Conservation (phyloP, 1,140 invertebrate genomes). For the Phenacoccus solenopsis region DNA sequence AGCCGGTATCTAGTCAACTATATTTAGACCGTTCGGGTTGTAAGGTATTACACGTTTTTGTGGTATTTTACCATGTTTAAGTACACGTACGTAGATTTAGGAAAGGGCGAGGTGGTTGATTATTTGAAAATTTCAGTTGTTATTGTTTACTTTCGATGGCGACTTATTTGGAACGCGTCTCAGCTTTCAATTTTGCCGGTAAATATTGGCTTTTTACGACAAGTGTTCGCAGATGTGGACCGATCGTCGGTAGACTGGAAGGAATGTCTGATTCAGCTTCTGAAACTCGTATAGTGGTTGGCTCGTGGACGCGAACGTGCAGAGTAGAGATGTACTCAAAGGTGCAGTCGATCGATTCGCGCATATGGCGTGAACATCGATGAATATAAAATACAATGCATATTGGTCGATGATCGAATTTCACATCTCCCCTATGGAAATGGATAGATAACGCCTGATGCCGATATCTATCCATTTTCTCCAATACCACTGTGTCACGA, state of each 20-base stretch:
- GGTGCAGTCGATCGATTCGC: too few species aligned
- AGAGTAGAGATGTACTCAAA: not conserved
- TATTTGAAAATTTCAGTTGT: not conserved
- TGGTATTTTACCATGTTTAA: not conserved
- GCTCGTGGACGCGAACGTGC: not conserved
- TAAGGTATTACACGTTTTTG: not conserved
- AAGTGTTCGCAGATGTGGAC: not conserved
- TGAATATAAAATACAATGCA: too few species aligned
- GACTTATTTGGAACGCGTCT: not conserved
- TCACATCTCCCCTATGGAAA: too few species aligned
- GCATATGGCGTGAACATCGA: too few species aligned
- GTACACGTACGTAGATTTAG: not conserved
- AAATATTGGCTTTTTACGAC: not conserved
- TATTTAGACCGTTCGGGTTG: not conserved
- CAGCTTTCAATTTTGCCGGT: not conserved
- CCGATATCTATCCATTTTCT: too few species aligned
- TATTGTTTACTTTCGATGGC: not conserved
- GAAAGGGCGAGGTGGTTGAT: not conserved
- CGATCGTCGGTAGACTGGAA: not conserved
- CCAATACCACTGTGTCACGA: too few species aligned
- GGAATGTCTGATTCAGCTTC: constrained; percentile 1
- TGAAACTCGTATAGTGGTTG: not conserved
- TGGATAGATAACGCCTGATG: too few species aligned
- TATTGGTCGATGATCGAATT: too few species aligned
- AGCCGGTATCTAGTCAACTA: constrained; percentile 1